Evolutionary conservation across 1,140 invertebrate genomes (phyloP), one percentile per base, ranked within the genome.

Genomic region (Pseudomyrmex gracilis): DNA sequence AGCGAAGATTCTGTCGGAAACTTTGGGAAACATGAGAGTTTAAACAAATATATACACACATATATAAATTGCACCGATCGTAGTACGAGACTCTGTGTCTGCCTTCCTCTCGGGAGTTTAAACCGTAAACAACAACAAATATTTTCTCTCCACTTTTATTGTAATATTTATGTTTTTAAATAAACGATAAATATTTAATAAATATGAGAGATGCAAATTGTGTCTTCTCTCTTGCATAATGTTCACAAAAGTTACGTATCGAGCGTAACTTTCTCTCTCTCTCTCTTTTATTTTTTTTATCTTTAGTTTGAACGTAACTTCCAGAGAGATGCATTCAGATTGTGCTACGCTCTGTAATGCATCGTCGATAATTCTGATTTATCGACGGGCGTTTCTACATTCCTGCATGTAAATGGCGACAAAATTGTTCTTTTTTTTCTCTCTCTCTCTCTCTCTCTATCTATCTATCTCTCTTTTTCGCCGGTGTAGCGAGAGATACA

Each of bases 291-390:
- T 34, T 63, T 7, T 51, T 34, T 70, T 17, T 22, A 49, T 55
- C 9, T 78, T 70, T 57, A 2, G 7, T 34, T 80, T 70, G 24
- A n/a, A 60, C 34, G 45, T 13, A 49, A 12, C 49, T 13, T 43
- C 47, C n/a, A 43, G 49, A 15, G n/a, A 51, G 17, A 10, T 22
- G 24, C 34, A 20, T 77, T 43, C 70, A 15, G 70, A 70, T 12
- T 70, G 51, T 66, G 53, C 70, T 34, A 49, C 5, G 43, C 2
- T 34, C 34, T 58, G 20, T 70, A 60, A 58, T 60, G 43, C 17
- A 55, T 67, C 34, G 55, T 58, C 66, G 66, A 80, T 80, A 70
- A 80, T 70, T 80, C 45, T 60, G 55, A 80, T 80, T 80, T 80
- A 70, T 80, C 53, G 63, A 70, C 20, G 24, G 57, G 43, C 17